Conservation (phyloP, 2,113 vertebrate genomes). For the Oncorhynchus kisutch region DNA sequence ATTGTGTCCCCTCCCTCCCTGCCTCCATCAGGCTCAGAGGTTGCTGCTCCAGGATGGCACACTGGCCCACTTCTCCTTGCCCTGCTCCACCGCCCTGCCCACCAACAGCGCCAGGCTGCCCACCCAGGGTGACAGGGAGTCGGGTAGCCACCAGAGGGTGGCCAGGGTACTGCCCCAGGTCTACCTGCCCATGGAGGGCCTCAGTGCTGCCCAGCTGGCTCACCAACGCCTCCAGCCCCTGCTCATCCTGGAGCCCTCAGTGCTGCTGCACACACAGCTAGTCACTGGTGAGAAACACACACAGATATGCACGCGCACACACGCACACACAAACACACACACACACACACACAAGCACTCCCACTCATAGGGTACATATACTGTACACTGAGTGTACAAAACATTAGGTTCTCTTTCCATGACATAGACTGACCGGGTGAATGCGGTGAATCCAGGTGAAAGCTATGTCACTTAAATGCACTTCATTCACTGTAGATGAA, state of each 20-base stretch:
- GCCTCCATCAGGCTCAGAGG: conserved; percentile 63
- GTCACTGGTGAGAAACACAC: conserved; percentile 74
- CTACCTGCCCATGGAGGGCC: conserved; percentile 72
- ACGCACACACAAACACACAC: too few species aligned
- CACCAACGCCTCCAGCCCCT: conserved; percentile 80
- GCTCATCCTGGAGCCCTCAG: conserved; percentile 84
- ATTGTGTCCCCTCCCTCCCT: not conserved
- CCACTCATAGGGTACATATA: too few species aligned
- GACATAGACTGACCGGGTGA: too few species aligned
- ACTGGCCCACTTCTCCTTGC: conserved; percentile 75
- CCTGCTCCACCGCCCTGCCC: conserved; percentile 69
- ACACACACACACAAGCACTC: not conserved
- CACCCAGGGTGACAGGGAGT: conserved; percentile 75
- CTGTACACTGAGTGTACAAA: too few species aligned
- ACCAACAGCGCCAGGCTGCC: conserved; percentile 83
- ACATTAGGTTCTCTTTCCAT: too few species aligned
- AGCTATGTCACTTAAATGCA: too few species aligned
- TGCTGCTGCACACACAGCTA: conserved; percentile 76
- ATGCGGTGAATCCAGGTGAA: too few species aligned
- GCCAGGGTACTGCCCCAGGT: conserved; percentile 67
- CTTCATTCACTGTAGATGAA: too few species aligned
- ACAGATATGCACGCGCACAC: not conserved
- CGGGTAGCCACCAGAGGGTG: conserved; percentile 65
- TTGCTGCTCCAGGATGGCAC: conserved; percentile 79
- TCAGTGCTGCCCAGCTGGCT: conserved; percentile 62